Conservation (phyloP, 2,797 vertebrate species). For the Buphagus erythrorhynchus region DNA sequence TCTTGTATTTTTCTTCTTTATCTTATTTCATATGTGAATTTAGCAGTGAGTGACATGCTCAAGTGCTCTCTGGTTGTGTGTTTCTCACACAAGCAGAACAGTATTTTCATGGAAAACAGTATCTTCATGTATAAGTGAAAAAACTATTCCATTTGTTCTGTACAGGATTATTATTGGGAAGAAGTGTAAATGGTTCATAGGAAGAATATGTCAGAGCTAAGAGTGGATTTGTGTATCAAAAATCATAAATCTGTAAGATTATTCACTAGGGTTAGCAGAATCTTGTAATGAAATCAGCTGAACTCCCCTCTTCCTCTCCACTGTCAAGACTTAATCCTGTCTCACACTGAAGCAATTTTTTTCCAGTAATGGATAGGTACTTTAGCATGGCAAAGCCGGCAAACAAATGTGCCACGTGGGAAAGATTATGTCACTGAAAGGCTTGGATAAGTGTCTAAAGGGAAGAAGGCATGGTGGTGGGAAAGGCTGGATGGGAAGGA, state of each 20-base stretch:
- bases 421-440: not conserved
- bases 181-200: not conserved
- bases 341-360: not conserved
- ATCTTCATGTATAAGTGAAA: not conserved
- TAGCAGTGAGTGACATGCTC: not conserved
- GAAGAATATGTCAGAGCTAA: not conserved
- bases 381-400: rapidly evolving
- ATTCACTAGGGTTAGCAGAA: not conserved
- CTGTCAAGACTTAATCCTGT: not conserved
- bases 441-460: rapidly evolving
- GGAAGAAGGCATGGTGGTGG: not conserved
- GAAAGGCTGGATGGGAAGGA: not conserved
- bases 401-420: not conserved
- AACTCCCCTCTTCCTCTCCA: rapidly evolving
- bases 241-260: rapidly evolving
- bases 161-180: not conserved
- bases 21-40: not conserved
- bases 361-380: not conserved
- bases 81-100: too few relatives aligned
- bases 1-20: not conserved
- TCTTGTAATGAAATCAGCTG: not conserved
- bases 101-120: not conserved
- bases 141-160: not conserved
- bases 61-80: not conserved
- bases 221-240: not conserved